A percentile compares a stretch with the other conserved stretches of the same genome.
phyloP scores from a whole-genome alignment of 2,888 invertebrate species.

The Tenthredo notha region DNA sequence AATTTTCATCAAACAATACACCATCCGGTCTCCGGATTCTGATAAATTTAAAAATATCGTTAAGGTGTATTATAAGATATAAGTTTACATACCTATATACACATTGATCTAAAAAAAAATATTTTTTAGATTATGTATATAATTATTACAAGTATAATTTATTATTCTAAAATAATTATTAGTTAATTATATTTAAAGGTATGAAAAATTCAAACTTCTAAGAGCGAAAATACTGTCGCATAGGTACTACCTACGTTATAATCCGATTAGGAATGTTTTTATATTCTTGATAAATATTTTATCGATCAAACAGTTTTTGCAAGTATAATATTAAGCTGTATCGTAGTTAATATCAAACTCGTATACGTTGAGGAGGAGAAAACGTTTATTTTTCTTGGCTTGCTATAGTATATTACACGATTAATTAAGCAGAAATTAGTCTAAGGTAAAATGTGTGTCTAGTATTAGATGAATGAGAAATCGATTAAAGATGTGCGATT shows the following conservation, averaged over 20 bases:
- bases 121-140: neutral
- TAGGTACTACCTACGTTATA: neutral
- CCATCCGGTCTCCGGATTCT: constrained; percentile 21
- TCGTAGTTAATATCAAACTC: neutral
- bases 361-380: neutral
- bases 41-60: neutral
- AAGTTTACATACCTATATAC: neutral
- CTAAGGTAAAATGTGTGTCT: neutral
- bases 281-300: neutral
- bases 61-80: neutral
- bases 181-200: neutral
- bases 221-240: neutral
- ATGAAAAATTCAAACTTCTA: neutral
- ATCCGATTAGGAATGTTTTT: constrained; percentile 3
- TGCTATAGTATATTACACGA: neutral
- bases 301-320: constrained; percentile 36
- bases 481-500: neutral
- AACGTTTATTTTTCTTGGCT: constrained; percentile 2
- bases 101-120: too few species aligned
- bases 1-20: constrained; percentile 43
- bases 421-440: neutral
- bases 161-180: neutral
- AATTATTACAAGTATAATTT: neutral
- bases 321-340: constrained; percentile 1
- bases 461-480: neutral